phyloP scores from a whole-genome alignment of 2,888 invertebrate genomes.

The Sarcophaga variegata region DNA sequence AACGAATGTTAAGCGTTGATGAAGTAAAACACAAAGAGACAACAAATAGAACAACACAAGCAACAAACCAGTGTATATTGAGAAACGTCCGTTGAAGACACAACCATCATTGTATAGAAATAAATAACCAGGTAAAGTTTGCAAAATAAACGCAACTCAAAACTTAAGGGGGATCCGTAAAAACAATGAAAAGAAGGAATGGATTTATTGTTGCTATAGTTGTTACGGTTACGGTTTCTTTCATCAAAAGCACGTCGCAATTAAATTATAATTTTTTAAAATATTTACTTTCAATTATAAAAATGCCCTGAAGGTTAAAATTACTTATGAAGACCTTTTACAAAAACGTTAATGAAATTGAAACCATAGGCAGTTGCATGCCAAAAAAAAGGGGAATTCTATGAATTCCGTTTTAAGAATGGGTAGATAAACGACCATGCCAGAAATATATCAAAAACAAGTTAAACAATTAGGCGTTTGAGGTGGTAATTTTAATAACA shows the following conservation, averaged over 20 bases:
- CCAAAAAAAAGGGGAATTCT: not conserved
- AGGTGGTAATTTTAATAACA: too few relatives aligned
- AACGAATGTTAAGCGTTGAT: too few relatives aligned
- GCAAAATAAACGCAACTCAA: not conserved
- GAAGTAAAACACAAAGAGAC: too few relatives aligned
- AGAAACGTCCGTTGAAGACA: not conserved
- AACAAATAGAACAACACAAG: too few relatives aligned
- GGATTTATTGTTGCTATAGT: not conserved
- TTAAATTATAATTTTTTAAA: constrained; percentile 39
- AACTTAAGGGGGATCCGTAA: not conserved
- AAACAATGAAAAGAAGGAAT: not conserved
- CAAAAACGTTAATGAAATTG: not conserved
- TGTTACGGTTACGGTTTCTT: not conserved
- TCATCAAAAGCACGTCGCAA: not conserved
- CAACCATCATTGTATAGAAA: not conserved
- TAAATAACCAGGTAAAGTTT: not conserved
- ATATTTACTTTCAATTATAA: constrained; percentile 57
- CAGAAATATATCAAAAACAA: too few relatives aligned
- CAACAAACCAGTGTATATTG: too few relatives aligned
- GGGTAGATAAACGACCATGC: too few relatives aligned
- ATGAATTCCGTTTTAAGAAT: too few relatives aligned
- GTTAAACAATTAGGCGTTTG: too few relatives aligned
- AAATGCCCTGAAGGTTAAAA: constrained; percentile 14
- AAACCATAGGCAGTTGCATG: not conserved
- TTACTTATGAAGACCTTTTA: not conserved